Conservation (phyloP, 2,888 invertebrate genomes). For the Nymphalis urticae region DNA sequence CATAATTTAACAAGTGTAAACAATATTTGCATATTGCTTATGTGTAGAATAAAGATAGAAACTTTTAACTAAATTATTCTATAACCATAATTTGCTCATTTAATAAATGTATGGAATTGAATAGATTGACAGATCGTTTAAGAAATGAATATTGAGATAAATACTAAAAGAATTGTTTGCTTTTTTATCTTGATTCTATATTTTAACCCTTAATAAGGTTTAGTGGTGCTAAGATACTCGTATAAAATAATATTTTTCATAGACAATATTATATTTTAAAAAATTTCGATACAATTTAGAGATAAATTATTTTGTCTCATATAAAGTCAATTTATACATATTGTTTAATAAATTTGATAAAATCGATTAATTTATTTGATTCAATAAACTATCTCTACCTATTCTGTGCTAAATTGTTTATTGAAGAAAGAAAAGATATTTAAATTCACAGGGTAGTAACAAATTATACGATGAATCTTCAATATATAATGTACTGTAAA, state of each 20-base stretch:
- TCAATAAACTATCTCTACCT: conserved; percentile 41
- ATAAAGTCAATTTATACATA: conserved; percentile 65
- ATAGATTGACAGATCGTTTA: conserved; percentile 8
- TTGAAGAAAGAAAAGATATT: conserved; percentile 56
- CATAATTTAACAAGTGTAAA: neutral
- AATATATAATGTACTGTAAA: conserved; percentile 18
- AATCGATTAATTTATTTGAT: conserved; percentile 32
- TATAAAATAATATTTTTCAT: conserved; percentile 70
- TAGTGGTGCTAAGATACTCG: conserved; percentile 72
- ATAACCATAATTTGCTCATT: conserved; percentile 40
- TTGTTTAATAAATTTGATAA: conserved; percentile 49
- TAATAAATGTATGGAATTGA: conserved; percentile 41
- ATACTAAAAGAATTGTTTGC: conserved; percentile 40
- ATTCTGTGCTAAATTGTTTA: conserved; percentile 45
- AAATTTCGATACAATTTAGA: conserved; percentile 70
- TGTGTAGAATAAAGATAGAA: conserved; percentile 5
- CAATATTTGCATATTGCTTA: neutral
- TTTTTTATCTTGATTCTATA: conserved; percentile 31
- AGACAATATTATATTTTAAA: conserved; percentile 73
- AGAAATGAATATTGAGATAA: conserved; percentile 21
- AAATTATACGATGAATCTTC: conserved; percentile 53
- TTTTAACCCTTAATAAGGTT: conserved; percentile 30
- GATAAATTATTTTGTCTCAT: conserved; percentile 62
- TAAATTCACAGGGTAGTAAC: conserved; percentile 67
- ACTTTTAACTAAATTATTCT: conserved; percentile 13